These are phyloP conservation scores for Rhodophaea formosa DNA, from an alignment of 2,888 invertebrate genomes.

Conservation along the genomic window DNA sequence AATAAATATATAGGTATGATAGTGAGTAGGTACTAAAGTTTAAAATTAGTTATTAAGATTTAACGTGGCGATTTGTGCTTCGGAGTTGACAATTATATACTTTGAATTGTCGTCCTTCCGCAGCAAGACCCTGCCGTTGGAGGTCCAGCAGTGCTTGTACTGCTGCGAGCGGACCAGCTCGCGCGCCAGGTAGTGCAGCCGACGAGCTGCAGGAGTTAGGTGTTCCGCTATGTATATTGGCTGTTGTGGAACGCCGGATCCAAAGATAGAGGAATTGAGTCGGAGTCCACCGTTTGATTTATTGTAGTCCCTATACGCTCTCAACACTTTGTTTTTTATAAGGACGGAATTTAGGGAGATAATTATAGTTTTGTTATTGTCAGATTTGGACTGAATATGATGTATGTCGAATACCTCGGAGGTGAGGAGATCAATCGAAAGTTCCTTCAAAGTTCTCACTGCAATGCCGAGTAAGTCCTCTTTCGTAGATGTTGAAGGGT, in stretches of 20 bases:
- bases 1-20: too few relatives aligned
- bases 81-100: not conserved
- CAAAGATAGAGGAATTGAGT: not conserved
- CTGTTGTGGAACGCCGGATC: not conserved
- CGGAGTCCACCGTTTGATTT: not conserved
- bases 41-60: not conserved
- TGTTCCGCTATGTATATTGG: conserved; percentile 3
- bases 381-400: too few relatives aligned
- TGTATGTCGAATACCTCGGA: too few relatives aligned
- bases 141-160: not conserved
- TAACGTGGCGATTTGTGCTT: not conserved
- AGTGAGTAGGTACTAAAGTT: too few relatives aligned
- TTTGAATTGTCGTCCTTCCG: conserved; percentile 1
- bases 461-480: too few relatives aligned
- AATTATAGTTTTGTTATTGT: too few relatives aligned
- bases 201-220: not conserved
- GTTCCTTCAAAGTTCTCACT: too few relatives aligned
- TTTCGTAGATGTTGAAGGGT: too few relatives aligned
- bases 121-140: not conserved
- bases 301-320: too few relatives aligned
- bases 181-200: not conserved
- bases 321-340: too few relatives aligned
- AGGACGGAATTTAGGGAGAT: too few relatives aligned
- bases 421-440: too few relatives aligned
- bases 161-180: not conserved